Evolutionary conservation across 2,113 vertebrate species (phyloP).

Genomic region (Protobothrops flavoviridis): DNA sequence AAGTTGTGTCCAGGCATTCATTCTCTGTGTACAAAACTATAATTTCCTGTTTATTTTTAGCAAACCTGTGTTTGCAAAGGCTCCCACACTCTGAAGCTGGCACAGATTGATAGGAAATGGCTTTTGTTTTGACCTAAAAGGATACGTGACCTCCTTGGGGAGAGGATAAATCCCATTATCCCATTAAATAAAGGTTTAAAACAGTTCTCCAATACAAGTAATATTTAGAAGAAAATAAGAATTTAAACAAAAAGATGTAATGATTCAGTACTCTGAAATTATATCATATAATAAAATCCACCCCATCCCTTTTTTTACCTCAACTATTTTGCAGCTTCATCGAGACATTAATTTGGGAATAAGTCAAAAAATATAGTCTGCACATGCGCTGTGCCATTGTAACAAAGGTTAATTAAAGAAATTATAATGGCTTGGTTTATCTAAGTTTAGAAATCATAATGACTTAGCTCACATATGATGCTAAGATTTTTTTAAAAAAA

Average conservation of each 20-base stretch:
- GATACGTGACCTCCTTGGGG: not conserved
- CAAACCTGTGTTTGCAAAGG: constrained; percentile 47
- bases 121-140: constrained; percentile 37
- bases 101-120: constrained; percentile 44
- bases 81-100: not conserved
- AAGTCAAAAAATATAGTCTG: not conserved
- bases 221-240: not conserved
- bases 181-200: not conserved
- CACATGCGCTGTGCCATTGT: not conserved
- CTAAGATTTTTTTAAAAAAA: not conserved
- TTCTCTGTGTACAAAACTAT: not conserved
- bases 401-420: not conserved
- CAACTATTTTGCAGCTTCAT: not conserved
- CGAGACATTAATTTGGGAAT: not conserved
- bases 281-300: not conserved
- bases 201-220: not conserved
- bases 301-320: not conserved
- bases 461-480: not conserved
- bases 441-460: not conserved
- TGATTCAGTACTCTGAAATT: not conserved
- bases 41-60: constrained; percentile 49
- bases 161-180: not conserved
- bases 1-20: not conserved
- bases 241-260: not conserved
- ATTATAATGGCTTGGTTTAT: not conserved